These are phyloP conservation scores for Laothoe populi DNA, from an alignment of 2,888 invertebrate species.

Conservation along the genomic window DNA sequence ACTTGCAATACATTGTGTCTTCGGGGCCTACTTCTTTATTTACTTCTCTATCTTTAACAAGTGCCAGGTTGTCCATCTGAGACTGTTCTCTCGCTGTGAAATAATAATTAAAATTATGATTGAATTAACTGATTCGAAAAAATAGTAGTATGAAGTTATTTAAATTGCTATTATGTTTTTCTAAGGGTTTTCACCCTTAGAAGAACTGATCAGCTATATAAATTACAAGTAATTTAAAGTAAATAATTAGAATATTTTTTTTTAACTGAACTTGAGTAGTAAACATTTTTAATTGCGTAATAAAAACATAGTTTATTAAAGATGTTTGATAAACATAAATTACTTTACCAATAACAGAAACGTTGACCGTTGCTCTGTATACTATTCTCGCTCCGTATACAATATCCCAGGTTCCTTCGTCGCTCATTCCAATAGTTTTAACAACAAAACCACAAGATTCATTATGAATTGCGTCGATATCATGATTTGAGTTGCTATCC, in stretches of 20 bases:
- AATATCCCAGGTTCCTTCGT: constrained; percentile 64
- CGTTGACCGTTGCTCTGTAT: constrained; percentile 53
- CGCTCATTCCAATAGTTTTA: constrained; percentile 41
- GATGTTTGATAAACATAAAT: neutral
- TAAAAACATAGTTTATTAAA: neutral
- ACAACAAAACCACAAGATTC: constrained; percentile 61
- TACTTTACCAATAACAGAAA: constrained; percentile 58
- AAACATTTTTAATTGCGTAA: too few species aligned
- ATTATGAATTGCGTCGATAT: constrained; percentile 44
- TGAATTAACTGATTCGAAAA: too few species aligned
- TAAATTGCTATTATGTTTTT: too few species aligned
- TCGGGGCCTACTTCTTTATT: constrained; percentile 57
- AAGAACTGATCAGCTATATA: too few species aligned
- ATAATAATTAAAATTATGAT: too few species aligned
- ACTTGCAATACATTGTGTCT: constrained; percentile 62
- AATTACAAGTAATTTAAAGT: too few species aligned
- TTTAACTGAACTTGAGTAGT: too few species aligned
- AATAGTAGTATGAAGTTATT: too few species aligned
- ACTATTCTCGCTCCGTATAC: constrained; percentile 54
- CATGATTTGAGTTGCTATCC: constrained; percentile 32
- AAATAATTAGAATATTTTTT: too few species aligned
- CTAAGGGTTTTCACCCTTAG: too few species aligned
- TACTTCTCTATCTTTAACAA: constrained; percentile 47
- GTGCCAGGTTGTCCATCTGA: neutral
- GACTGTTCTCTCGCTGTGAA: constrained; percentile 16